These are phyloP conservation scores for Syrmaticus mikado DNA, from an alignment of 2,113 vertebrate species.

Conservation along the genomic window DNA sequence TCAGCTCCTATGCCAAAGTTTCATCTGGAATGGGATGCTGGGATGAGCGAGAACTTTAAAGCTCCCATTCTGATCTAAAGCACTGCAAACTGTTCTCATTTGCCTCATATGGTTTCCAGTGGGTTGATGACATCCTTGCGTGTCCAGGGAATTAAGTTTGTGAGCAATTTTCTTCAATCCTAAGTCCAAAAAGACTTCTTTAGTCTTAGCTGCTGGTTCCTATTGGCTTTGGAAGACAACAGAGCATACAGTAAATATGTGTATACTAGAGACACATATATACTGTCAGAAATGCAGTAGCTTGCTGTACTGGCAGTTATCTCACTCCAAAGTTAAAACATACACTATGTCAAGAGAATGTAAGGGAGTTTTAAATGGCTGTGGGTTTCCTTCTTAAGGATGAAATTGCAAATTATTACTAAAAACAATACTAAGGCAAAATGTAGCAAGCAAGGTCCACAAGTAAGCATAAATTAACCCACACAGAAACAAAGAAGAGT, in stretches of 20 bases:
- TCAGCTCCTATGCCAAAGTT: background rate
- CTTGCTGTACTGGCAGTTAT: background rate
- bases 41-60: background rate
- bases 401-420: background rate
- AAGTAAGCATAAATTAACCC: background rate
- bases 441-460: background rate
- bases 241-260: background rate
- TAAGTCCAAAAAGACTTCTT: background rate
- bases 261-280: background rate
- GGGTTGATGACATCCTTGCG: background rate
- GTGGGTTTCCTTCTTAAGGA: constrained; percentile 10
- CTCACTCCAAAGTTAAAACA: background rate
- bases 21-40: background rate
- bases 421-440: background rate
- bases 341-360: background rate
- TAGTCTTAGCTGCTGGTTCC: background rate
- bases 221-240: background rate
- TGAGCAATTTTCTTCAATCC: background rate
- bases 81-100: background rate
- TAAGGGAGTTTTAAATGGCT: background rate
- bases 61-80: background rate
- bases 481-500: background rate
- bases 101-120: background rate
- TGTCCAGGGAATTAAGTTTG: background rate
- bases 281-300: background rate